Evolutionary conservation across 2,113 vertebrate genomes (phyloP), one percentile per base, ranked within the genome.

Genomic region (Taurulus bubalis): DNA sequence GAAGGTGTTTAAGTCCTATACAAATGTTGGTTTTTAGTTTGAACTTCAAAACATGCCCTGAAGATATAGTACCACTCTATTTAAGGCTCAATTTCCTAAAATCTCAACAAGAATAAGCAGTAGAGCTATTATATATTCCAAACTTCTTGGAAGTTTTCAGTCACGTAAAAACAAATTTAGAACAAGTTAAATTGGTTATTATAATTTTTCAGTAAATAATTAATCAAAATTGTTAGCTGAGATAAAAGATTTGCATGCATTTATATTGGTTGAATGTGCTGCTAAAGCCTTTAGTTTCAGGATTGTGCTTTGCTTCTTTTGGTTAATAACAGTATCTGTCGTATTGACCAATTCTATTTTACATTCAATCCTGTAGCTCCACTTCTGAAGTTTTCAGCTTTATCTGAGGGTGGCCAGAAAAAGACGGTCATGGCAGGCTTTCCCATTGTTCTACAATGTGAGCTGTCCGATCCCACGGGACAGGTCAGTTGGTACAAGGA

Each of bases 401-500:
- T 94, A 59, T 79, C 86, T 80, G 92, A 95, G 76, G 85, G 79
- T 75, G 91, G 92, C 56, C 90, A 89, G 89, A 93, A 79, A 83
- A 90, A 87, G 80, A 87, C 76, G 20, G 87, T 94, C 58, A 82
- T 84, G 88, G 77, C 83, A 67, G 94, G 82, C 80, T 77, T 42
- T 68, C 85, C 90, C 28, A 76, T 93, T 85, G 76, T 86, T 74
- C 93, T 89, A 45, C 92, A 92, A 28, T 93, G 90, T 80, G 91
- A 95, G 80, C 62, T 94, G 71, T 93, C 93, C 64, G 82, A 92
- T 60, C 66, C 91, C 11, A 78, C 55, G 30, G 89, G 87, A 85
- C 84, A 92, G 77, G 92, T 94, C 80, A 80, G 76, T 77, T 93
- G 90, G 94, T 90, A 86, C 88, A 93, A 93, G 88, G 92, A 95